phyloP scores from a whole-genome alignment of 2,888 invertebrate genomes.

The Cristatella mucedo region DNA sequence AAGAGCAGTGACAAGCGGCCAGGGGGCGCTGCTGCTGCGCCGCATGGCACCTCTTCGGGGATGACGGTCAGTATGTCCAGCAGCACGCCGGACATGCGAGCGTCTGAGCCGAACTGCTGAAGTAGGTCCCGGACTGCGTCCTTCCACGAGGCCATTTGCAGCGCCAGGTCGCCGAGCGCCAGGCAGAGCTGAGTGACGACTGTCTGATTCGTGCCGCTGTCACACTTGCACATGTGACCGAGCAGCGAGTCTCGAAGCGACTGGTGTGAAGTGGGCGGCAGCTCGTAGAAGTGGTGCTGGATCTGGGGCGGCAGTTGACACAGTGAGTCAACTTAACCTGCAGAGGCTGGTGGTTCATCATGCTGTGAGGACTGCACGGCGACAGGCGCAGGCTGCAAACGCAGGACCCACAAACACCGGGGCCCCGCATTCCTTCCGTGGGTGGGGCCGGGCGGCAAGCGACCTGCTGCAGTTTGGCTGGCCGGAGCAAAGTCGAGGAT shows the following conservation, averaged over 20 bases:
- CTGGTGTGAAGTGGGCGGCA: slow-evolving; percentile 63
- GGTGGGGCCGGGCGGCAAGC: no score
- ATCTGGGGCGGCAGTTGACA: slow-evolving; percentile 26
- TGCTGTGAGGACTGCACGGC: no score
- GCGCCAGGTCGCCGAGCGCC: slow-evolving; percentile 76
- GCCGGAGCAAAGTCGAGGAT: no score
- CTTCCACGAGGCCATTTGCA: slow-evolving; percentile 85
- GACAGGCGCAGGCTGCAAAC: no score
- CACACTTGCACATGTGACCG: slow-evolving; percentile 49
- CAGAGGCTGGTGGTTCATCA: no score
- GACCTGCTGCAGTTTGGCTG: no score
- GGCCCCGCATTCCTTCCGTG: no score
- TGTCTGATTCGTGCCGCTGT: slow-evolving; percentile 4
- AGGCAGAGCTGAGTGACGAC: slow-evolving; percentile 61
- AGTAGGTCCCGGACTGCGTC: slow-evolving; percentile 70
- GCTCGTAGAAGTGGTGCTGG: slow-evolving; percentile 62
- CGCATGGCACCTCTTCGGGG: slow-evolving; percentile 87
- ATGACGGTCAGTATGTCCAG: slow-evolving; percentile 79
- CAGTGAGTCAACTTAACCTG: no score
- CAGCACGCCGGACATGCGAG: slow-evolving; percentile 36
- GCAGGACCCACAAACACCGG: no score
- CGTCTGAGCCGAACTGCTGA: slow-evolving; percentile 43
- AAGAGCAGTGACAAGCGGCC: no score
- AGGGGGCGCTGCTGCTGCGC: slow-evolving; percentile 54
- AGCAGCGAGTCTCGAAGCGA: slow-evolving; percentile 78